Percentiles rank a stretch among this genome's conserved stretches.
Evolutionary conservation across 2,797 vertebrate genomes (phyloP).

Genomic region (Coracias cyanogaster): DNA sequence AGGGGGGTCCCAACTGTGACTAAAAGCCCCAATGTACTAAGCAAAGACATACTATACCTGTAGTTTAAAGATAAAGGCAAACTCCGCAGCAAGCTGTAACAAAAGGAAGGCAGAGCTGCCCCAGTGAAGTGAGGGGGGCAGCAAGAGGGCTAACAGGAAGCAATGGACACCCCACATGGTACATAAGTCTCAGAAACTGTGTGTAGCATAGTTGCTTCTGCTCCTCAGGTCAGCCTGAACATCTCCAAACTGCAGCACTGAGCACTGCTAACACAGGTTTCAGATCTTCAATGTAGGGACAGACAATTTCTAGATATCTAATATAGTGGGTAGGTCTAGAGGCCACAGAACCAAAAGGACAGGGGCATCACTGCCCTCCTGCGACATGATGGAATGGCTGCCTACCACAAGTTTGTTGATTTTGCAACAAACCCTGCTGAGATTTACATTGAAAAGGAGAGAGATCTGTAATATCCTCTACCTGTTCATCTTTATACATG

Average conservation of each 20-base stretch:
- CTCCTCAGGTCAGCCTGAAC: neutral
- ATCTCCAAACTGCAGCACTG: rapidly evolving
- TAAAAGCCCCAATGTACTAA: neutral
- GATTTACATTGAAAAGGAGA: neutral
- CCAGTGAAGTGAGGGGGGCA: neutral
- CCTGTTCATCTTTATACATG: neutral
- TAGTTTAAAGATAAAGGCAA: neutral
- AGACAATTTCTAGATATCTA: neutral
- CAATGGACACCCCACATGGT: neutral
- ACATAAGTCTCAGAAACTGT: rapidly evolving
- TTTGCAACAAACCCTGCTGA: rapidly evolving
- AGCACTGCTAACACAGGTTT: neutral
- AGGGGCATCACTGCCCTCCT: neutral
- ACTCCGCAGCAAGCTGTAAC: neutral
- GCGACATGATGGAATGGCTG: neutral
- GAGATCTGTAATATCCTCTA: neutral
- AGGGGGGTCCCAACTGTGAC: neutral
- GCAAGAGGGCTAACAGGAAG: neutral
- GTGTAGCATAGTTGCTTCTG: neutral
- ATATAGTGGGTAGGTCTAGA: too few relatives aligned
- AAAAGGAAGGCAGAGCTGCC: neutral
- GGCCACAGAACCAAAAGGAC: neutral
- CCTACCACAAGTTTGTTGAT: rapidly evolving
- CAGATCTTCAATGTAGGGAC: too few relatives aligned
- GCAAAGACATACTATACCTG: neutral